Evolutionary conservation across 2,113 vertebrate species (phyloP).

Genomic region (Gopherus evgoodei): DNA sequence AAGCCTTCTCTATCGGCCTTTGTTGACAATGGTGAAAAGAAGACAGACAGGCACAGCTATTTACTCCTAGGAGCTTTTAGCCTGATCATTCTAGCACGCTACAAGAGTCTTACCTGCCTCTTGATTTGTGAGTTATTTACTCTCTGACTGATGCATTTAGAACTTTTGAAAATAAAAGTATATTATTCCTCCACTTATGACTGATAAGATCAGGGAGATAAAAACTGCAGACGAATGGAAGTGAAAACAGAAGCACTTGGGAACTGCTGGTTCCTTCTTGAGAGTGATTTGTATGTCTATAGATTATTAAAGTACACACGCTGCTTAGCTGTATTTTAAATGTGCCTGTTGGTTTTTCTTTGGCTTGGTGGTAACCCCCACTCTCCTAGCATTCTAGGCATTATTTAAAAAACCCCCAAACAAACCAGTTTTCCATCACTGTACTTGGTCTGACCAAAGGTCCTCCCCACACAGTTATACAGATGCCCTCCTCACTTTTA

Average conservation of each 20-base stretch:
- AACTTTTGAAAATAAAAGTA: slow-evolving; percentile 63
- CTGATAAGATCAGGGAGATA: slow-evolving; percentile 58
- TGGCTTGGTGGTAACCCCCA: neutral
- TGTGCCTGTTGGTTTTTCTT: slow-evolving; percentile 20
- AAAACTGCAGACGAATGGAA: slow-evolving; percentile 73
- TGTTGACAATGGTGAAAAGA: rapidly evolving
- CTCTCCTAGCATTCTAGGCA: neutral
- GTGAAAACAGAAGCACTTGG: slow-evolving; percentile 62
- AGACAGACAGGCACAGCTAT: neutral
- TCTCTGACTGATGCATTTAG: slow-evolving; percentile 62
- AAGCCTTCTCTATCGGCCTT: neutral
- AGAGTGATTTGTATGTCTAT: slow-evolving; percentile 74
- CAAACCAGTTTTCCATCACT: neutral
- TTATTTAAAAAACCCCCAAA: neutral
- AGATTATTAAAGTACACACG: slow-evolving; percentile 59
- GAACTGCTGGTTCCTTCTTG: slow-evolving; percentile 70
- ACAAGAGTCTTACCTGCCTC: slow-evolving; percentile 26
- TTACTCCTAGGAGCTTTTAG: slow-evolving; percentile 37
- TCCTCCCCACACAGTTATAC: neutral
- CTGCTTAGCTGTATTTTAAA: neutral
- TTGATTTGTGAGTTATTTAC: slow-evolving; percentile 74
- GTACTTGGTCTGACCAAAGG: neutral
- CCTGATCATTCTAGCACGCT: neutral
- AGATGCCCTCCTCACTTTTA: neutral
- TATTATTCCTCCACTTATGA: slow-evolving; percentile 67